Evolutionary conservation across 1,140 invertebrate species (phyloP).

Genomic region (Brachionus sp.): DNA sequence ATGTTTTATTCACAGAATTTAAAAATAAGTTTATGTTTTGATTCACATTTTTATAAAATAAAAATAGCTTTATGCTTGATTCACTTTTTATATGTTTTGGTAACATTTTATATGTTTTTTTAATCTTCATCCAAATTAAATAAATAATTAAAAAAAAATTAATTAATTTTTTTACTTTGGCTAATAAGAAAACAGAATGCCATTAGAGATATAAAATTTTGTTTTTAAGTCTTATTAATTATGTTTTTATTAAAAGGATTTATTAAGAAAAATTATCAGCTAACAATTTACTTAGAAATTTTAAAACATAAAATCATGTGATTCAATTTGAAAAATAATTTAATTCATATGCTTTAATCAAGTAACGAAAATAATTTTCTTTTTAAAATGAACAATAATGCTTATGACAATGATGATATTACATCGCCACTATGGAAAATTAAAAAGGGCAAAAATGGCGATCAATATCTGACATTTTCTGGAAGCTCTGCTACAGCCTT

Average conservation of each 20-base stretch:
- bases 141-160: no score
- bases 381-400: slow-evolving; percentile 13
- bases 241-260: no score
- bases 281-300: not conserved
- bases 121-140: no score
- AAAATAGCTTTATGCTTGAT: no score
- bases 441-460: slow-evolving; percentile 35
- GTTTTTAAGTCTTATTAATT: not conserved
- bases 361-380: not conserved
- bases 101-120: no score
- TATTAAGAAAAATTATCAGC: not conserved
- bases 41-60: no score
- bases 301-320: not conserved
- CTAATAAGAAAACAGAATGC: no score
- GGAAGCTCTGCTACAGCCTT: not conserved
- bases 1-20: no score
- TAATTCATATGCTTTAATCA: not conserved
- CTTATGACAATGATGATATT: slow-evolving; percentile 4
- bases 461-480: slow-evolving; percentile 35
- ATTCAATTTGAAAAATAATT: not conserved
- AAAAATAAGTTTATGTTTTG: no score
- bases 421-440: slow-evolving; percentile 12
- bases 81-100: no score
- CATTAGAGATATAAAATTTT: no score
- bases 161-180: no score